phyloP scores from a whole-genome alignment of 2,113 vertebrate genomes.

The Ameiurus melas region DNA sequence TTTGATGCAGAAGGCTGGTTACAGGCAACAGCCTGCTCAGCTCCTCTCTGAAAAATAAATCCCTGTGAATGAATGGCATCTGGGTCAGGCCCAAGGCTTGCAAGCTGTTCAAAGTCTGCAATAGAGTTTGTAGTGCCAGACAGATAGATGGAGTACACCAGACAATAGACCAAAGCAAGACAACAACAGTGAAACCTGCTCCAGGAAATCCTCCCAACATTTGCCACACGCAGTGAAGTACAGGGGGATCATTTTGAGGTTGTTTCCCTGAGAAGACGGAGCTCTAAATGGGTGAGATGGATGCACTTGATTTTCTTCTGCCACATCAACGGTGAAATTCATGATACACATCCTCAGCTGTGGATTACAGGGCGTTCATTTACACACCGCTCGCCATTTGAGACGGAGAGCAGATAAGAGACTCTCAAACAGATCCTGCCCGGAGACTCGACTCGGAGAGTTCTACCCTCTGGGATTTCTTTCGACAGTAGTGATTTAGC shows the following conservation, averaged over 20 bases:
- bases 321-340: neutral
- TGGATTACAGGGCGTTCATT: constrained; percentile 3
- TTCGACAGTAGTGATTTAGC: neutral
- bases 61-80: constrained; percentile 55
- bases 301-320: constrained; percentile 21
- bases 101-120: constrained; percentile 73
- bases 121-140: constrained; percentile 59
- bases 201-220: constrained; percentile 33
- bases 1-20: constrained; percentile 62
- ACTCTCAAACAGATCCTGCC: constrained; percentile 30
- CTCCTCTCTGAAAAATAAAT: constrained; percentile 63
- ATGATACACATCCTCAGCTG: neutral
- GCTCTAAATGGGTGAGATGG: neutral
- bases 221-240: constrained; percentile 19
- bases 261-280: neutral
- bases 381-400: neutral
- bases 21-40: constrained; percentile 70
- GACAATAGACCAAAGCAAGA: constrained; percentile 33
- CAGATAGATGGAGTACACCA: constrained; percentile 23
- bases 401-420: constrained; percentile 23
- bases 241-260: neutral
- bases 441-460: neutral
- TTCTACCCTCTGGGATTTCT: constrained; percentile 1
- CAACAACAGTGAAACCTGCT: constrained; percentile 34
- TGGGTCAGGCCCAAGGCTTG: constrained; percentile 73